Evolutionary conservation across 2,113 vertebrate species (phyloP).

Genomic region (Xerus inauris): DNA sequence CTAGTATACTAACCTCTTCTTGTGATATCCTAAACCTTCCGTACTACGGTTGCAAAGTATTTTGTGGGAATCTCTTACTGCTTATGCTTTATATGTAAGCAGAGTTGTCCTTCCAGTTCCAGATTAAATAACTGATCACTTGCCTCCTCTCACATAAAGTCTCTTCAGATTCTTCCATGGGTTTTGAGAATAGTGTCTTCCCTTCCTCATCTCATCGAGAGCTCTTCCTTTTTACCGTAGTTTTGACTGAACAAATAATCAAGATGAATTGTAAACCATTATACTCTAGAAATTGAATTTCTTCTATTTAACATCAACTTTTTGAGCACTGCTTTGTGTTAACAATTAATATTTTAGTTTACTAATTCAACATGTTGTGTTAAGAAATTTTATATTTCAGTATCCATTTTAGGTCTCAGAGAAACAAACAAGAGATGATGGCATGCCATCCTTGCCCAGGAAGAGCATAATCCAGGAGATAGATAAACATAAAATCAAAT

Average conservation of each 20-base stretch:
- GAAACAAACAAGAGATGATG: not conserved
- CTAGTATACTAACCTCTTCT: not conserved
- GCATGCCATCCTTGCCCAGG: not conserved
- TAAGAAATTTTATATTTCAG: not conserved
- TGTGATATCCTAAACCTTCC: not conserved
- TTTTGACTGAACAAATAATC: not conserved
- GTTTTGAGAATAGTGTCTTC: not conserved
- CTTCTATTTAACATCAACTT: not conserved
- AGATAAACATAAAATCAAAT: not conserved
- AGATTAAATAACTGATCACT: not conserved
- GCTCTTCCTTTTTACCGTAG: not conserved
- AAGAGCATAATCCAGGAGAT: not conserved
- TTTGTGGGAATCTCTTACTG: not conserved
- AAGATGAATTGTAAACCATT: not conserved
- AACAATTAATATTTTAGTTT: not conserved
- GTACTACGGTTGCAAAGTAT: not conserved
- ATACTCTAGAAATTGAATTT: conserved; percentile 21
- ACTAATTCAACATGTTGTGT: not conserved
- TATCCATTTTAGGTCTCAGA: not conserved
- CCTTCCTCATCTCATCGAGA: not conserved
- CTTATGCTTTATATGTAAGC: not conserved
- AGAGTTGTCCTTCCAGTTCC: not conserved
- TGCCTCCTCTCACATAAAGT: not conserved
- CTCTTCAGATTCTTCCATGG: not conserved
- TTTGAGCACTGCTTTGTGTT: not conserved